Percentiles rank a stretch among this genome's conserved stretches.
phyloP scores from a whole-genome alignment of 2,113 vertebrate species.

The Calyptomena viridis region DNA sequence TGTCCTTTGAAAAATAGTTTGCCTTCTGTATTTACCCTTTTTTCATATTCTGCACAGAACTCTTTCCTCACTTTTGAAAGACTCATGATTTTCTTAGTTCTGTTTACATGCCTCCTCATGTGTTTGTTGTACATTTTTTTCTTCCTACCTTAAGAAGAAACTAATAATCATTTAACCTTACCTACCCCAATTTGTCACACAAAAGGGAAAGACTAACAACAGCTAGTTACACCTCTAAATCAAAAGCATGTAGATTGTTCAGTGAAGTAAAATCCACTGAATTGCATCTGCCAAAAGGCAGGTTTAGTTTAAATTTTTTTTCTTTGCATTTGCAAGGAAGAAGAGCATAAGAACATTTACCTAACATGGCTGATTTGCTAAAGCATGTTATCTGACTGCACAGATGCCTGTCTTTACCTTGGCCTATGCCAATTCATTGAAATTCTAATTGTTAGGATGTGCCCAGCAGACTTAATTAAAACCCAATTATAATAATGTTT shows the following conservation, averaged over 20 bases:
- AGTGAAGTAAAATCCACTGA: background rate
- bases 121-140: background rate
- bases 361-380: background rate
- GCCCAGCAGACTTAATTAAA: background rate
- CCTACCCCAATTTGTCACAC: background rate
- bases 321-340: background rate
- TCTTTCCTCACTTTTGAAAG: background rate
- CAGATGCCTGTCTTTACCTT: background rate
- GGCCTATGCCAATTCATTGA: background rate
- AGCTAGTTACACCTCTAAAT: background rate
- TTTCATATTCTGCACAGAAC: background rate
- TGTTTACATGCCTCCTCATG: background rate
- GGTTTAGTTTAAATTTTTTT: background rate
- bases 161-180: background rate
- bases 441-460: background rate
- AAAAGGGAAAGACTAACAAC: background rate
- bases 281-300: background rate
- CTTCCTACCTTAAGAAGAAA: background rate
- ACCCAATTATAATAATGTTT: background rate
- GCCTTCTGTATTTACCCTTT: background rate
- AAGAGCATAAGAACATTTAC: background rate
- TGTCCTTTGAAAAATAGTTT: background rate
- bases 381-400: background rate
- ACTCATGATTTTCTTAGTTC: background rate
- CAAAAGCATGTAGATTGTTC: background rate